Evolutionary conservation across 2,113 vertebrate species (phyloP).

Genomic region (Leucosticte australis): DNA sequence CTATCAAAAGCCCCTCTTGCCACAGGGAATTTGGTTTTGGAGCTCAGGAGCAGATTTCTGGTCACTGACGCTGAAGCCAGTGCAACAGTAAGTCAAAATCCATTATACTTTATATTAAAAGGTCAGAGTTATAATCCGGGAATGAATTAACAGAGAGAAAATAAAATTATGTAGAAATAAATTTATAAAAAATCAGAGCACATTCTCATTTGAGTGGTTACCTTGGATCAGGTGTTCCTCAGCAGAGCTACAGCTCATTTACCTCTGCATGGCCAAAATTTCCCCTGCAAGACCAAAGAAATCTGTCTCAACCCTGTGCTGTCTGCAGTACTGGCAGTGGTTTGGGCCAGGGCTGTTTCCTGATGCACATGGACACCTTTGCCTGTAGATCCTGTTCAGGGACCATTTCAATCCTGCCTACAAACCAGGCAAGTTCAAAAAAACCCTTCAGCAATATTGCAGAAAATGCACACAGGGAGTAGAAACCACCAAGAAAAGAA

Average conservation of each 20-base stretch:
- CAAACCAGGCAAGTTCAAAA: not conserved
- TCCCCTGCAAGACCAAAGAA: not conserved
- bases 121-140: not conserved
- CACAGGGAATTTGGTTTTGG: not conserved
- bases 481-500: not conserved
- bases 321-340: not conserved
- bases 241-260: not conserved
- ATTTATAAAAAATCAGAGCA: not conserved
- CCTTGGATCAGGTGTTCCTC: not conserved
- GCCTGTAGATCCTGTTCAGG: not conserved
- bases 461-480: not conserved
- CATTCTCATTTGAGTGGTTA: not conserved
- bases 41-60: not conserved
- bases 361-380: not conserved
- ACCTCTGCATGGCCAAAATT: not conserved
- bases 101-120: not conserved
- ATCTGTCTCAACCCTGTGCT: not conserved
- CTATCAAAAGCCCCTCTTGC: not conserved
- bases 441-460: not conserved
- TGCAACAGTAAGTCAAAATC: not conserved
- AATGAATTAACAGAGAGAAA: not conserved
- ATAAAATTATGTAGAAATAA: not conserved
- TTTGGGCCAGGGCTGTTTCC: not conserved
- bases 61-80: not conserved
- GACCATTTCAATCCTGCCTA: not conserved